phyloP scores from a whole-genome alignment of 2,888 invertebrate species.

The Nemapogon koenigi region DNA sequence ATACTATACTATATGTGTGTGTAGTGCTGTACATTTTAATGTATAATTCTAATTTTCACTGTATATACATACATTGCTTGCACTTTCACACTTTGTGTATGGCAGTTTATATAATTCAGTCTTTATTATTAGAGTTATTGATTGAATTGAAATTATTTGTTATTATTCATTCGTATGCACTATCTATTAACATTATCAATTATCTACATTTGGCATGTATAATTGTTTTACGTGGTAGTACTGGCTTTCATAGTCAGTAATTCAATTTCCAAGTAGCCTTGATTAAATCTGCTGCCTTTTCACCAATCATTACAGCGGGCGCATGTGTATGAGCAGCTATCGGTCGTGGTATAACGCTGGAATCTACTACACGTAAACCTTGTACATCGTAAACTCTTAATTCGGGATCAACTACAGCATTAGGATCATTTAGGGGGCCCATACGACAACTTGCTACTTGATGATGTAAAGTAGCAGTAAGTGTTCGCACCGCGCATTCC shows the following conservation, averaged over 20 bases:
- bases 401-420: constrained; percentile 69
- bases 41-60: too few species aligned
- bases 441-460: constrained; percentile 75
- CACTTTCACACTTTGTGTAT: too few species aligned
- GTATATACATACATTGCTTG: too few species aligned
- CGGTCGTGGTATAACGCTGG: constrained; percentile 71
- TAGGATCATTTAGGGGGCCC: constrained; percentile 68
- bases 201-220: neutral
- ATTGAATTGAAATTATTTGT: too few species aligned
- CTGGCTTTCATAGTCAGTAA: too few species aligned
- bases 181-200: too few species aligned
- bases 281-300: constrained; percentile 73
- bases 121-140: too few species aligned
- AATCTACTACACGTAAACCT: constrained; percentile 70
- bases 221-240: neutral
- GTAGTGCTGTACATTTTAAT: too few species aligned
- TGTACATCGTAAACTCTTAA: constrained; percentile 67
- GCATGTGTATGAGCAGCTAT: constrained; percentile 73
- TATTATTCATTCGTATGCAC: too few species aligned
- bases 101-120: too few species aligned
- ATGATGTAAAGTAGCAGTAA: constrained; percentile 69
- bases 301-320: constrained; percentile 74
- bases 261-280: constrained; percentile 50
- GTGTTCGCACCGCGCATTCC: constrained; percentile 69
- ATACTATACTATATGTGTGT: too few species aligned